Evolutionary conservation across 2,113 vertebrate species (phyloP).

Genomic region (Anolis sagrei): DNA sequence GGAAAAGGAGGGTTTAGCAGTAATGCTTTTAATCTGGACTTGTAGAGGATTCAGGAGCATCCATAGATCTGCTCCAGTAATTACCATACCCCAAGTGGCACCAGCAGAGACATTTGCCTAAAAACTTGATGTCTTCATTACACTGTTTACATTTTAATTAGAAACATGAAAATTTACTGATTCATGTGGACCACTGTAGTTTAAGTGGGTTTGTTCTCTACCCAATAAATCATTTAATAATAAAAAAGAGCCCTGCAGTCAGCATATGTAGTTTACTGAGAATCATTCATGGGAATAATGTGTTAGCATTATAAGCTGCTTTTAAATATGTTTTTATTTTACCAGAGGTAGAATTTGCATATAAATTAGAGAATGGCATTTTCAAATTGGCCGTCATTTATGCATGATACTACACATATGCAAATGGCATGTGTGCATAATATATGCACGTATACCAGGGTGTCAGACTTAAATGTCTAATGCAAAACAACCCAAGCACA

Average conservation of each 20-base stretch:
- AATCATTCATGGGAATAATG: conserved; percentile 74
- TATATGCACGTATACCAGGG: conserved; percentile 11
- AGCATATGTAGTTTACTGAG: conserved; percentile 75
- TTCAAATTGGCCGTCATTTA: conserved; percentile 69
- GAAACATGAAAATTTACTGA: conserved; percentile 89
- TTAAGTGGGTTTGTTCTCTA: conserved; percentile 80
- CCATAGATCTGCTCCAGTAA: conserved; percentile 96
- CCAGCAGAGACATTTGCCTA: conserved; percentile 91
- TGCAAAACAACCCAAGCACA: conserved; percentile 2
- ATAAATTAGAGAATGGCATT: conserved; percentile 70
- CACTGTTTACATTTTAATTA: conserved; percentile 99
- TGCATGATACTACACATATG: conserved; percentile 46
- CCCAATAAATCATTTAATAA: conserved; percentile 77
- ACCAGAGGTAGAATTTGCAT: conserved; percentile 70
- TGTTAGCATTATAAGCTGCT: conserved; percentile 73
- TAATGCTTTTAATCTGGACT: conserved; percentile 98
- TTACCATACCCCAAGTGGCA: conserved; percentile 98
- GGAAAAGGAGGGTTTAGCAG: conserved; percentile 92
- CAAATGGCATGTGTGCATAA: conserved; percentile 21
- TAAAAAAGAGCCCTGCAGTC: conserved; percentile 53
- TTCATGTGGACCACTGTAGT: conserved; percentile 84
- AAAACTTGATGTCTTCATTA: conserved; percentile 99
- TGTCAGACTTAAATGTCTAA: neutral
- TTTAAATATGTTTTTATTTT: conserved; percentile 74
- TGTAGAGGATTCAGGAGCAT: conserved; percentile 91